These are phyloP conservation scores for Diadromus collaris DNA, from an alignment of 2,888 invertebrate genomes.

Conservation along the genomic window DNA sequence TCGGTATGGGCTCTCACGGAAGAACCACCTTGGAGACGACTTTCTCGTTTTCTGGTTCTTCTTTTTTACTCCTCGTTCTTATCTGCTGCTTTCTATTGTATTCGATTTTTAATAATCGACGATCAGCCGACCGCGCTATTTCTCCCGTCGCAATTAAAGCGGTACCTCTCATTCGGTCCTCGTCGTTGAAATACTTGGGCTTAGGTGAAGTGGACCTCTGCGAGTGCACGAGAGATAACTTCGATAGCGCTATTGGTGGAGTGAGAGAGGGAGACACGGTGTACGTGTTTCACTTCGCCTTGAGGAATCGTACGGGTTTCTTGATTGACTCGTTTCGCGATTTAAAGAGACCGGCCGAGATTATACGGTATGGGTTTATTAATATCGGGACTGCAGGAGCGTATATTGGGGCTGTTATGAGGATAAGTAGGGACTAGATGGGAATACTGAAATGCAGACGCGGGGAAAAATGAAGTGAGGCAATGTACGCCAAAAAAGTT, in stretches of 20 bases:
- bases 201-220: too few relatives aligned
- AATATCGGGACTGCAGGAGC: constrained; percentile 11
- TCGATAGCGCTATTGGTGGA: too few relatives aligned
- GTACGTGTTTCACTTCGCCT: too few relatives aligned
- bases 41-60: background rate
- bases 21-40: constrained; percentile 53
- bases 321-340: constrained; percentile 1
- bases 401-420: background rate
- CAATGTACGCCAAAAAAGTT: too few relatives aligned
- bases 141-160: constrained; percentile 63
- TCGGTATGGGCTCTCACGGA: constrained; percentile 57
- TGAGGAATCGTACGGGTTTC: background rate
- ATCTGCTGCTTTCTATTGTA: constrained; percentile 9
- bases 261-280: too few relatives aligned
- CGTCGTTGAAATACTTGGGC: background rate
- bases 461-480: too few relatives aligned
- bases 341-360: background rate
- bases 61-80: constrained; percentile 2
- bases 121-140: constrained; percentile 1
- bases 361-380: background rate
- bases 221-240: too few relatives aligned
- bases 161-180: background rate
- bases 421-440: too few relatives aligned
- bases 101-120: constrained; percentile 34
- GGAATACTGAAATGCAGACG: too few relatives aligned